A percentile compares a stretch with the other conserved stretches of the same genome.
These are phyloP conservation scores for Sericinus montela DNA, from an alignment of 2,888 invertebrate species.

Conservation along the genomic window DNA sequence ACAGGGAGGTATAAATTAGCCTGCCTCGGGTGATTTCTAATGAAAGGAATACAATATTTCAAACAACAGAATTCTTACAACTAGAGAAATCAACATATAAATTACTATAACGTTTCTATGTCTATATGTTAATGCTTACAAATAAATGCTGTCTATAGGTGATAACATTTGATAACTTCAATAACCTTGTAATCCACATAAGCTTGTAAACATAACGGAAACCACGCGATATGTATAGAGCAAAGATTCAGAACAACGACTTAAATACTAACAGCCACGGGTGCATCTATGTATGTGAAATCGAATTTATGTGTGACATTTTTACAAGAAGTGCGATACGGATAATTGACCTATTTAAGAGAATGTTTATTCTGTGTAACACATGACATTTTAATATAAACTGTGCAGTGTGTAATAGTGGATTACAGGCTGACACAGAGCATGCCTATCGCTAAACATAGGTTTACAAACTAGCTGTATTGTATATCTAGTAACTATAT, in stretches of 20 bases:
- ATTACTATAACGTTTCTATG: constrained; percentile 73
- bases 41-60: constrained; percentile 27
- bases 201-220: constrained; percentile 3
- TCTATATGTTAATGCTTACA: constrained; percentile 70
- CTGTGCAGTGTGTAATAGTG: constrained; percentile 29
- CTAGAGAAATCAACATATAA: constrained; percentile 77
- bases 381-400: constrained; percentile 16
- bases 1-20: constrained; percentile 26
- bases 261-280: constrained; percentile 1
- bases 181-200: constrained; percentile 18
- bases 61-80: constrained; percentile 67
- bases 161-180: constrained; percentile 20
- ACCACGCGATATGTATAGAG: constrained; percentile 15
- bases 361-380: constrained; percentile 7
- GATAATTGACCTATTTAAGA: constrained; percentile 19
- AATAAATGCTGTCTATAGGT: constrained; percentile 66
- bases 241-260: constrained; percentile 5
- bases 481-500: constrained; percentile 47
- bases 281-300: constrained; percentile 11
- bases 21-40: constrained; percentile 12
- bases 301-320: constrained; percentile 5
- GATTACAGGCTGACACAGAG: constrained; percentile 35
- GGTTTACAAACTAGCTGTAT: constrained; percentile 37
- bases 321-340: constrained; percentile 16
- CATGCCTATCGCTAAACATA: constrained; percentile 21